A percentile compares a stretch with the other conserved stretches of the same genome.
phyloP scores from a whole-genome alignment of 2,797 vertebrate genomes.

The Fistularia tabacaria region DNA sequence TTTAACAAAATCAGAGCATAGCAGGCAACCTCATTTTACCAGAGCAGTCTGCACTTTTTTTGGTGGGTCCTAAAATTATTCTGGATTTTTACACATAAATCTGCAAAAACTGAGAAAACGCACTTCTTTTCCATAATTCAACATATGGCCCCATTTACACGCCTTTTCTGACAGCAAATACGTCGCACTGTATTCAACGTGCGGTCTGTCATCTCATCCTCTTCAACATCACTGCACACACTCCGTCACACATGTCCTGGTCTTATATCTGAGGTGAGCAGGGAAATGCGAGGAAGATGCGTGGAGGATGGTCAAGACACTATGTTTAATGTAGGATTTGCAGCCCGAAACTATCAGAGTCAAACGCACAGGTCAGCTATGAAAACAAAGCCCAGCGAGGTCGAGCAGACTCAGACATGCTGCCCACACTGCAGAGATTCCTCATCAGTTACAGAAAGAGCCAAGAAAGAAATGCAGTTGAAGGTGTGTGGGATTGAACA shows the following conservation, averaged over 20 bases:
- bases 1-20: neutral
- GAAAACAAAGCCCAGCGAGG: conserved; percentile 41
- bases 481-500: conserved; percentile 42
- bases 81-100: neutral
- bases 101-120: neutral
- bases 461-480: conserved; percentile 12
- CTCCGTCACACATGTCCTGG: conserved; percentile 1
- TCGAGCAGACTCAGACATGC: conserved; percentile 61
- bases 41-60: neutral
- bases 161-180: neutral
- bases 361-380: conserved; percentile 52
- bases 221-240: neutral
- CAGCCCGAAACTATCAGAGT: conserved; percentile 37
- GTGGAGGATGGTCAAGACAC: conserved; percentile 12
- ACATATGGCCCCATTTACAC: too few relatives aligned
- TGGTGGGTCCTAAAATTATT: conserved; percentile 3
- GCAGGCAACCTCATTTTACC: too few relatives aligned
- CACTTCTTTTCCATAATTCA: too few relatives aligned
- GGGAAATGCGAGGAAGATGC: neutral
- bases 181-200: neutral
- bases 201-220: neutral
- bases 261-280: conserved; percentile 11
- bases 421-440: conserved; percentile 62
- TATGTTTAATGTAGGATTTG: conserved; percentile 38
- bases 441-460: conserved; percentile 48